Evolutionary conservation across 2,797 vertebrate genomes (phyloP).

Genomic region (Scolopax bukidnonensis): DNA sequence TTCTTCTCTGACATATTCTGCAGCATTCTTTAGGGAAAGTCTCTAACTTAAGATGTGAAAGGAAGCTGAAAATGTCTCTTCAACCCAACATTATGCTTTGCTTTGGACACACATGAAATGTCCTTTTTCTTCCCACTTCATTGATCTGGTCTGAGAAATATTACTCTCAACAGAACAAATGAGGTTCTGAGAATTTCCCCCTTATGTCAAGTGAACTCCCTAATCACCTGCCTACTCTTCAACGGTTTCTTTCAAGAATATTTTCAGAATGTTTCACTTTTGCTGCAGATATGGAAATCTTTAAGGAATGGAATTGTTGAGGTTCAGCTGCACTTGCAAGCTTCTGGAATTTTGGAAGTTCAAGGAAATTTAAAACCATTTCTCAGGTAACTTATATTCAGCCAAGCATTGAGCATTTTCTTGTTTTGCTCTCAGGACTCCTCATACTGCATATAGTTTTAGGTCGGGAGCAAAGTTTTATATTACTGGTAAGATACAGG

Average conservation of each 20-base stretch:
- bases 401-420: not conserved
- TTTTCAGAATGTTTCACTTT: not conserved
- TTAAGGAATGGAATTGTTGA: not conserved
- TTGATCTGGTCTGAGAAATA: not conserved
- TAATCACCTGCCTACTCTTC: not conserved
- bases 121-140: not conserved
- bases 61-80: not conserved
- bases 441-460: not conserved
- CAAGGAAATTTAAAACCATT: not conserved
- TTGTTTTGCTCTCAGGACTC: not conserved
- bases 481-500: not conserved
- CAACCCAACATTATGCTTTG: not conserved
- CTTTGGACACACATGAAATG: not conserved
- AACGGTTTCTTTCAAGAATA: not conserved
- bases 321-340: not conserved
- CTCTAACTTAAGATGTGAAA: not conserved
- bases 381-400: not conserved
- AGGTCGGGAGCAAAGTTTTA: not conserved
- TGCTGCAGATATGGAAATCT: not conserved
- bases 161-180: not conserved
- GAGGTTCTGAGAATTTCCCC: not conserved
- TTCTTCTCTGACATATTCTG: not conserved
- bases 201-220: not conserved
- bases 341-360: not conserved
- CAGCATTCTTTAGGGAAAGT: not conserved